Conservation (phyloP, 2,797 vertebrate genomes). For the Onychomys arenicola region DNA sequence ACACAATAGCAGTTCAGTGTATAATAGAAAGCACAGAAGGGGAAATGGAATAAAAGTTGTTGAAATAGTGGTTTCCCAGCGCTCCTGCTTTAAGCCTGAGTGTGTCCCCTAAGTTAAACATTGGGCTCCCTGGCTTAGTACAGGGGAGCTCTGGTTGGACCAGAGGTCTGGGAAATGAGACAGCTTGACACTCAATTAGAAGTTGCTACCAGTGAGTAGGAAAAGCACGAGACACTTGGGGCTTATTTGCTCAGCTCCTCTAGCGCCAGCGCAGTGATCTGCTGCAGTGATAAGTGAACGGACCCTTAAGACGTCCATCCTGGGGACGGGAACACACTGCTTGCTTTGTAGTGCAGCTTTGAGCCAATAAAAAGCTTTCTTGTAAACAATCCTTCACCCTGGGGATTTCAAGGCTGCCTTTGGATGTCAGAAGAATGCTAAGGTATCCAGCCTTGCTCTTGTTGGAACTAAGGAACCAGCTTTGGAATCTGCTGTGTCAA, state of each 20-base stretch:
- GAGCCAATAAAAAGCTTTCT: constrained; percentile 54
- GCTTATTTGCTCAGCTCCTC: constrained; percentile 33
- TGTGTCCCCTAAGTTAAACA: constrained; percentile 75
- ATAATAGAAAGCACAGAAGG: constrained; percentile 81
- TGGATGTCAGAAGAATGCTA: constrained; percentile 59
- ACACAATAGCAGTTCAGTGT: constrained; percentile 61
- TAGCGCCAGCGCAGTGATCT: constrained; percentile 48
- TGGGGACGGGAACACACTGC: not conserved
- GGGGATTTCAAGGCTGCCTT: constrained; percentile 46
- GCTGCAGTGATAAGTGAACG: constrained; percentile 17
- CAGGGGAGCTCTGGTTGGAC: constrained; percentile 67
- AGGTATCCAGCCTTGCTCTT: constrained; percentile 36
- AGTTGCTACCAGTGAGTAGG: constrained; percentile 57
- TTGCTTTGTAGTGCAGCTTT: constrained; percentile 14
- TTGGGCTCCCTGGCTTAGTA: constrained; percentile 71
- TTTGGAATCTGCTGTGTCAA: constrained; percentile 35
- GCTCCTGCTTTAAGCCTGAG: constrained; percentile 82
- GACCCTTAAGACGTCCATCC: constrained; percentile 43
- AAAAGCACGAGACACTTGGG: constrained; percentile 48
- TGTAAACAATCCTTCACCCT: constrained; percentile 63
- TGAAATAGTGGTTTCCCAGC: constrained; percentile 85
- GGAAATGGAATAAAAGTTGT: constrained; percentile 87
- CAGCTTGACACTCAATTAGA: constrained; percentile 78
- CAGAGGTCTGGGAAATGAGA: constrained; percentile 80
- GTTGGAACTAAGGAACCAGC: not conserved